A percentile compares a stretch with the other conserved stretches of the same genome.
Conservation (phyloP, 2,888 invertebrate species). For the Hedychridium roseum region DNA sequence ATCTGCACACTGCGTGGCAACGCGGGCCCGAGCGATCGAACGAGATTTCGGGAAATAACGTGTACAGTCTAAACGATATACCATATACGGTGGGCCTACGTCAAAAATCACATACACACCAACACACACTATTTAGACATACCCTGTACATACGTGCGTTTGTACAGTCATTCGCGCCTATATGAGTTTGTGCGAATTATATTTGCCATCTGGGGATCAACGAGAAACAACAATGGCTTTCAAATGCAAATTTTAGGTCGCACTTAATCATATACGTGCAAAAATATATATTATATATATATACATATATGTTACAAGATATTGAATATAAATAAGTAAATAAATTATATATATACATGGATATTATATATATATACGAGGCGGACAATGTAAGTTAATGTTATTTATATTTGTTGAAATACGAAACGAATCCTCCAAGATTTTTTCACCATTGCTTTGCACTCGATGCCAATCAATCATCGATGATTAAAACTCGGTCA, state of each 20-base stretch:
- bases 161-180: conserved; percentile 21
- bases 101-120: too few species aligned
- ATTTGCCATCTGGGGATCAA: too few species aligned
- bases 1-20: conserved; percentile 19
- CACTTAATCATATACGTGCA: conserved; percentile 8
- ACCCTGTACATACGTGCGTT: conserved; percentile 30
- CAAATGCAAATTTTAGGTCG: too few species aligned
- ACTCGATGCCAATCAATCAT: conserved; percentile 11
- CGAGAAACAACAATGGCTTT: too few species aligned
- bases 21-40: conserved; percentile 7
- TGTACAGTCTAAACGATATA: too few species aligned
- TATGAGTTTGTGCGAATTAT: background rate
- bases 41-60: conserved; percentile 11
- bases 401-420: conserved; percentile 49
- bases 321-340: too few species aligned
- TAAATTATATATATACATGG: conserved; percentile 34
- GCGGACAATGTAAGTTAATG: conserved; percentile 37
- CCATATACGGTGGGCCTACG: too few species aligned
- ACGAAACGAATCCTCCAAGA: conserved; percentile 17
- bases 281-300: conserved; percentile 19
- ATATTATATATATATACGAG: conserved; percentile 31
- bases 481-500: conserved; percentile 17
- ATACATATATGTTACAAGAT: conserved; percentile 33
- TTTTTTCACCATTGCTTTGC: conserved; percentile 22
- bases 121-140: too few species aligned